Base-by-base conservation (phyloP, 2,888 invertebrate species). In the Julus scandinavius region DNA sequence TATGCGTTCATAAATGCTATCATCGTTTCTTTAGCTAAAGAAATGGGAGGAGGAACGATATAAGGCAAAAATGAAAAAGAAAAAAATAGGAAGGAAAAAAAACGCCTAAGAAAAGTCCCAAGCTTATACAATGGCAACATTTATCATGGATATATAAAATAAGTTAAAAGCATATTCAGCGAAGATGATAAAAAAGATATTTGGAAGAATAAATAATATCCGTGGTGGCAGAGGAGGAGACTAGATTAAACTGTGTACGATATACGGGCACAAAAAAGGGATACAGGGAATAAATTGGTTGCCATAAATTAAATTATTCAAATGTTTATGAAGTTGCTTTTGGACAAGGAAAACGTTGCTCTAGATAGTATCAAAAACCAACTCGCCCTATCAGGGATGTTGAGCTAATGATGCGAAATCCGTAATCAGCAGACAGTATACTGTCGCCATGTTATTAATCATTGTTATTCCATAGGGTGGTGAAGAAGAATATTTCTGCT, bases 231-330 rank as follows among this genome's bases (percentile, higher is more conserved):
- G n/a, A 63, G 63, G n/a, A 17, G 63, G n/a, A 63, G 63, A 54
- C 54, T 15, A 54, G 63, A 63, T 63, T n/a, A 63, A 63, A 63
- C 54, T 54, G n/a, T n/a, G 6, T 11, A 13, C 6, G 54, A 54
- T 54, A 54, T 54, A 17, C 11, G 54, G 6, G 63, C 63, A 63
- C 13, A 63, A 63, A 63, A 63, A n/a, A n/a, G n/a, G n/a, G 13
- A n/a, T n/a, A 17, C 63, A 6, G n/a, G n/a, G 63, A 63, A 63
- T 63, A 54, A 54, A 54, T 54, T 54, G 54, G 54, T 11, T 54
- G 54, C 54, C n/a, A n/a, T 63, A 63, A n/a, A 63, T 63, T 63
- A 63, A 63, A n/a, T 63, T 63, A 63, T 63, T 63, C n/a, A 63
- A 63, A 63, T 63, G 63, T 63, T 63, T 63, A 63, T 63, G n/a